These are phyloP conservation scores for Sclerurus mexicanus DNA, from an alignment of 2,113 vertebrate genomes.

Conservation along the genomic window DNA sequence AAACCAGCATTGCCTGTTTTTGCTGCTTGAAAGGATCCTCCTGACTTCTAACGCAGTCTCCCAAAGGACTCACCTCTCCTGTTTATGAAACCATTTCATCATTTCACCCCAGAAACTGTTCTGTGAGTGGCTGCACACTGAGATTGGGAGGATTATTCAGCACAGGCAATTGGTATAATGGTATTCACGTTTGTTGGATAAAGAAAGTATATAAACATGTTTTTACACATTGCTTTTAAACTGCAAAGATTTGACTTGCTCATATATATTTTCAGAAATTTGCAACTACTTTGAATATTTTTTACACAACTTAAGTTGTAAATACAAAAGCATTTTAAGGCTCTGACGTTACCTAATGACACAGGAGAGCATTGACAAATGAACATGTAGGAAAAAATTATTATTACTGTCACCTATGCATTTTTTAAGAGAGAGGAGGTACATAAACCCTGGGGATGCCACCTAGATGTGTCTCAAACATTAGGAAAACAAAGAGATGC, in stretches of 20 bases:
- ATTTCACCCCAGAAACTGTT: not conserved
- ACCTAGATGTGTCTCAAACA: constrained; percentile 28
- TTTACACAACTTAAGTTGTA: not conserved
- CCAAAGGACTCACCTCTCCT: not conserved
- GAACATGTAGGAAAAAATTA: not conserved
- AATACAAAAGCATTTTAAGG: not conserved
- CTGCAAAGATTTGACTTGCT: not conserved
- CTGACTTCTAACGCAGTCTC: not conserved
- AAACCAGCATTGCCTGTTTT: not conserved
- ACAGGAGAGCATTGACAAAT: not conserved
- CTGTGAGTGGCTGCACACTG: not conserved
- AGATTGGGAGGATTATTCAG: not conserved
- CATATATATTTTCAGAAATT: not conserved
- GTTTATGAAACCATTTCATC: not conserved
- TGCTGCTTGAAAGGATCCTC: not conserved
- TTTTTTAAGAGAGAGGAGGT: not conserved
- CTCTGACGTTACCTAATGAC: not conserved
- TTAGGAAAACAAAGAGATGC: not conserved
- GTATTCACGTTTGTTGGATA: not conserved
- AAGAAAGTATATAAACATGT: not conserved
- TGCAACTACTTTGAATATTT: not conserved
- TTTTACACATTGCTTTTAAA: not conserved
- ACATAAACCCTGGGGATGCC: constrained; percentile 8
- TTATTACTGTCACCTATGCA: not conserved
- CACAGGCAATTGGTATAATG: fast-evolving